These are phyloP conservation scores for Embidobia sp. DNA, from an alignment of 2,888 invertebrate genomes.

Conservation along the genomic window DNA sequence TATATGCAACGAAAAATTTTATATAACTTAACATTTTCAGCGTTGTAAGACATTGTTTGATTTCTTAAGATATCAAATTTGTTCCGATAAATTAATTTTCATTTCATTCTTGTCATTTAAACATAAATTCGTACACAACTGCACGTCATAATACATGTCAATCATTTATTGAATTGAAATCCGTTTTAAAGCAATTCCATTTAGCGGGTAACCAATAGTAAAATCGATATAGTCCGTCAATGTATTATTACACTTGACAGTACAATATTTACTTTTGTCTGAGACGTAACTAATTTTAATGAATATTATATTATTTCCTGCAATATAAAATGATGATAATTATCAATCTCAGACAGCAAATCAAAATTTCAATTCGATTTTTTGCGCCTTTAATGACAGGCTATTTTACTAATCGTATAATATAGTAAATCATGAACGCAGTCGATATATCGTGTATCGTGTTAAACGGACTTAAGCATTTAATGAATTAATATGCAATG, in stretches of 20 bases:
- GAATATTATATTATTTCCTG: constrained; percentile 8
- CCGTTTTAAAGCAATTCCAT: constrained; percentile 41
- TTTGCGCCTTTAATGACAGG: background rate
- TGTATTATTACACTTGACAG: constrained; percentile 16
- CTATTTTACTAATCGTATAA: background rate
- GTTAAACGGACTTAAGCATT: background rate
- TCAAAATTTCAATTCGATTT: constrained; percentile 23
- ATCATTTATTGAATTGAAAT: constrained; percentile 53
- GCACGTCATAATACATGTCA: constrained; percentile 35
- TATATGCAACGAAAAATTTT: no score
- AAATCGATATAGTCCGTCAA: constrained; percentile 26
- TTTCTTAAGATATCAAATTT: background rate
- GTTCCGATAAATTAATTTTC: constrained; percentile 26
- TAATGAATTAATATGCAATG: constrained; percentile 17
- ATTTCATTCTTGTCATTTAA: constrained; percentile 14
- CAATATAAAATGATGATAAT: background rate
- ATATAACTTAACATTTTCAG: no score
- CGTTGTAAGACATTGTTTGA: no score
- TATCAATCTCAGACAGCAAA: background rate
- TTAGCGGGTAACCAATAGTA: constrained; percentile 38
- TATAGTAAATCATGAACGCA: constrained; percentile 1
- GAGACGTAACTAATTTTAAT: constrained; percentile 21
- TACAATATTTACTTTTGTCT: constrained; percentile 43
- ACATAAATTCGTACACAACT: constrained; percentile 12
- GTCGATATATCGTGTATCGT: constrained; percentile 3